Evolutionary conservation across 2,797 vertebrate species (phyloP).

Genomic region (Corythornis leucogaster): DNA sequence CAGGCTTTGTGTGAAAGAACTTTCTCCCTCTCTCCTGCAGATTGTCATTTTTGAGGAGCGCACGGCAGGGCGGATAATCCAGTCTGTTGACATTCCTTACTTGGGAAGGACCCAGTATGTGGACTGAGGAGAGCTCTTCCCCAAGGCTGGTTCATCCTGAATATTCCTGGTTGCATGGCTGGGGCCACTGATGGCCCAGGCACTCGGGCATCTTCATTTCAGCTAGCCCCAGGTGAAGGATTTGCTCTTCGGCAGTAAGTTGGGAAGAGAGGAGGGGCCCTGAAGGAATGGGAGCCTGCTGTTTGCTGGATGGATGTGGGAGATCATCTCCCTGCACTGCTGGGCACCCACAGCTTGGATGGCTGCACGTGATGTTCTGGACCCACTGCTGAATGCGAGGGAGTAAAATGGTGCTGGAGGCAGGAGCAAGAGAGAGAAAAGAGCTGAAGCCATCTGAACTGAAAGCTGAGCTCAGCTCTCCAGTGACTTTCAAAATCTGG

Average conservation of each 20-base stretch:
- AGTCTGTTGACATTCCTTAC: conserved; percentile 85
- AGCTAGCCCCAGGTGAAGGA: conserved; percentile 11
- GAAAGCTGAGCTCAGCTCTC: conserved; percentile 16
- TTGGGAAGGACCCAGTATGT: conserved; percentile 90
- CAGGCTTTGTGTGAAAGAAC: background rate
- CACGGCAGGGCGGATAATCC: conserved; percentile 83
- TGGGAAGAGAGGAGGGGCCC: background rate
- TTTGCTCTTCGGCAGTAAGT: conserved; percentile 16
- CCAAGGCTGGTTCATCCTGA: background rate
- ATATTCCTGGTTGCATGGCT: conserved; percentile 33
- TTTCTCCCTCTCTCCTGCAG: conserved; percentile 69
- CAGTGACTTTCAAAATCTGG: background rate
- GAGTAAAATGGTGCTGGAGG: conserved; percentile 8
- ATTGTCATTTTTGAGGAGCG: conserved; percentile 91
- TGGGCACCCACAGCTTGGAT: background rate
- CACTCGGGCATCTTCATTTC: background rate
- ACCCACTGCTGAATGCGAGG: background rate
- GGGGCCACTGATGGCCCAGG: conserved; percentile 4
- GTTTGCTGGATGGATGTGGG: background rate
- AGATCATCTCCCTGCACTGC: background rate
- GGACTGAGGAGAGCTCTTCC: conserved; percentile 68
- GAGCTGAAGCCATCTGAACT: background rate
- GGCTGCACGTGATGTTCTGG: background rate
- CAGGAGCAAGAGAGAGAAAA: background rate
- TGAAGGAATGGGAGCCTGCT: background rate